Evolutionary conservation across 2,888 invertebrate species (phyloP), one percentile per base, ranked within the genome.

Genomic region (Epicampocera succincta): DNA sequence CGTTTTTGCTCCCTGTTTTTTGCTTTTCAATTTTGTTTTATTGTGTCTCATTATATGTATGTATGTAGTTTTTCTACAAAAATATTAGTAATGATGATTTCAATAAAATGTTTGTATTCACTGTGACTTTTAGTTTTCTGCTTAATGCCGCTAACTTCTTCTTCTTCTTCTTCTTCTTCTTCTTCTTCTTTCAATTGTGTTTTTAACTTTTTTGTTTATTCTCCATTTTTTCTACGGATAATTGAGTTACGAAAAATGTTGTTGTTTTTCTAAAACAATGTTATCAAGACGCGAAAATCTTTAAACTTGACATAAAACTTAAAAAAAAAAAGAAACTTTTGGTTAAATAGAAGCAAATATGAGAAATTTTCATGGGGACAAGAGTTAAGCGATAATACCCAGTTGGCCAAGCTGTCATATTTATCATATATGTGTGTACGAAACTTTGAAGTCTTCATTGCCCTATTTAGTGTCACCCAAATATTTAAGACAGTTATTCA

Each of bases 221-320:
- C 15, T 40, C n/a, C n/a, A n/a, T 46, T 12, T 9, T 15, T 56
- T 46, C 11, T 38, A 50, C 25, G 50, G 42, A 50, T 60, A 61
- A 33, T 69, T 44, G n/a, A 44, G 33, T 17, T 3, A 12, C 29
- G 15, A 60, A 50, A 38, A 44, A 61, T 29, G 12, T 8, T 15
- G 40, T 68, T 13, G 13, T 61, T 17, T 29, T 17, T 13, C 19
- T 42, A 68, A 58, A 33, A 74, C 56, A 66, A 66, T 73, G 44
- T 69, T 82, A 82, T 78, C 82, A 68, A 21, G n/a, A 11, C 48
- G 48, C 19, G 29, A 71, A 71, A 58, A 82, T 82, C 82, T 82
- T 74, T 82, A 69, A 82, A 82, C 82, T 82, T 82, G 82, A 78
- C 82, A 78, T 60, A 69, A 21, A 74, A 82, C 60, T 33, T 33